Conservation (phyloP, 2,113 vertebrate species). For the Oxygymnocypris stewartii region DNA sequence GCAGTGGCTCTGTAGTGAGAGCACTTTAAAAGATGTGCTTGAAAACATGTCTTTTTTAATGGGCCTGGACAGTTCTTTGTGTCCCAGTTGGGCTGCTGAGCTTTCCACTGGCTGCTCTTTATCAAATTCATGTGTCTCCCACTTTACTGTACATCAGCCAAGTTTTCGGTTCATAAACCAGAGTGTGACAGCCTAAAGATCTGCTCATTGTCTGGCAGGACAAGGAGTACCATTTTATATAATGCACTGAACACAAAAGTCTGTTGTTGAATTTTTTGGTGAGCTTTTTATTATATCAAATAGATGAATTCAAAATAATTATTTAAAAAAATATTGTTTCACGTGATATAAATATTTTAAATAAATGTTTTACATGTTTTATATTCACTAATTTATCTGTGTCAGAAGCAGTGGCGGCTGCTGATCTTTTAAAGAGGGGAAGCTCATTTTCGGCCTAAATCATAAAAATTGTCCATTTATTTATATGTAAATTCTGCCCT, state of each 20-base stretch:
- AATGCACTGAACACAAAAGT: not conserved
- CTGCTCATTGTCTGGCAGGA: constrained; percentile 23
- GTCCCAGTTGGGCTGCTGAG: constrained; percentile 38
- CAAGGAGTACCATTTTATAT: not conserved
- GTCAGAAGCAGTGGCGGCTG: no score
- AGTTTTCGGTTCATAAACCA: constrained; percentile 30
- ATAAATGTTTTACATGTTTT: no score
- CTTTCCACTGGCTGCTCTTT: constrained; percentile 31
- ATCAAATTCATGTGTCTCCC: constrained; percentile 9
- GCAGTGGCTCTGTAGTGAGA: constrained; percentile 1
- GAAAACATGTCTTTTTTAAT: constrained; percentile 37
- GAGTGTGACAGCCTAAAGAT: constrained; percentile 19
- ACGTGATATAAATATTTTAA: no score
- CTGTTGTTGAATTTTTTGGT: not conserved
- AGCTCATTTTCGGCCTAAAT: no score
- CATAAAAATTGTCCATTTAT: no score
- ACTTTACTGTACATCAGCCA: constrained; percentile 14
- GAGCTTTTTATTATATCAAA: not conserved
- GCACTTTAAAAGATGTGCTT: constrained; percentile 36
- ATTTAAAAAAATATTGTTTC: no score
- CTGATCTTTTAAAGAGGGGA: no score
- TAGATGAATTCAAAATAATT: no score
- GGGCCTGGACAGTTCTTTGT: constrained; percentile 25
- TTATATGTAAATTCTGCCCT: no score
- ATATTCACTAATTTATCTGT: not conserved